Evolutionary conservation across 2,888 invertebrate genomes (phyloP).

Genomic region (Drosophila meridionalis): DNA sequence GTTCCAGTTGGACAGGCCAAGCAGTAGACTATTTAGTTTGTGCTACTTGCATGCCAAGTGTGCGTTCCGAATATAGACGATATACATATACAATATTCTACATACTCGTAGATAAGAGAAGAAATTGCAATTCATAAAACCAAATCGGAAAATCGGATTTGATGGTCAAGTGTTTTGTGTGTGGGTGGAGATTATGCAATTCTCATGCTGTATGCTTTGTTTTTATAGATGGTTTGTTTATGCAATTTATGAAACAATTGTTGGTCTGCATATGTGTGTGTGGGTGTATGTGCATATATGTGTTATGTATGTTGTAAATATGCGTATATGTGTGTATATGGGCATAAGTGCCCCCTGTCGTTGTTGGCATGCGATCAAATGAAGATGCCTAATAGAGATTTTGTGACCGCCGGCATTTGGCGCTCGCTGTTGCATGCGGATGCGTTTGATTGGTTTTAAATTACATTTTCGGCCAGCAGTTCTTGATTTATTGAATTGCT

Average conservation of each 20-base stretch:
- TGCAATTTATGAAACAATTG: conserved; percentile 43
- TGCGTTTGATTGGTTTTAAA: conserved; percentile 73
- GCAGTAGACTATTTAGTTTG: not conserved
- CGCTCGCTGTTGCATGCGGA: conserved; percentile 57
- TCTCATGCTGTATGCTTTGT: conserved; percentile 9
- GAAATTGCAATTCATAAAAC: conserved; percentile 12
- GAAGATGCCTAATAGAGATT: conserved; percentile 58
- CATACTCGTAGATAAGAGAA: not conserved
- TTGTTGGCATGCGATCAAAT: conserved; percentile 31
- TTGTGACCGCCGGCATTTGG: conserved; percentile 58
- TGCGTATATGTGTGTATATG: not conserved
- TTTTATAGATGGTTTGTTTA: conserved; percentile 43
- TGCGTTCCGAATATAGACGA: not conserved
- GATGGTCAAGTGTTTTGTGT: conserved; percentile 29
- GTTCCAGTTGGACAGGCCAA: not conserved
- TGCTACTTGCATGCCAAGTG: not conserved
- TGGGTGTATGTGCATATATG: not conserved
- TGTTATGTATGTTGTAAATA: not conserved
- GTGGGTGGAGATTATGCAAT: conserved; percentile 24
- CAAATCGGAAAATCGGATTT: conserved; percentile 39
- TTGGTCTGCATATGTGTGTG: conserved; percentile 5
- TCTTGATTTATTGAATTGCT: conserved; percentile 41
- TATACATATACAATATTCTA: not conserved
- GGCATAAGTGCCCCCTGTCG: conserved; percentile 12
- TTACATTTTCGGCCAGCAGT: conserved; percentile 52